Percentiles rank a stretch among this genome's conserved stretches.
Evolutionary conservation across 2,113 vertebrate species (phyloP).

Genomic region (Alligator sinensis): DNA sequence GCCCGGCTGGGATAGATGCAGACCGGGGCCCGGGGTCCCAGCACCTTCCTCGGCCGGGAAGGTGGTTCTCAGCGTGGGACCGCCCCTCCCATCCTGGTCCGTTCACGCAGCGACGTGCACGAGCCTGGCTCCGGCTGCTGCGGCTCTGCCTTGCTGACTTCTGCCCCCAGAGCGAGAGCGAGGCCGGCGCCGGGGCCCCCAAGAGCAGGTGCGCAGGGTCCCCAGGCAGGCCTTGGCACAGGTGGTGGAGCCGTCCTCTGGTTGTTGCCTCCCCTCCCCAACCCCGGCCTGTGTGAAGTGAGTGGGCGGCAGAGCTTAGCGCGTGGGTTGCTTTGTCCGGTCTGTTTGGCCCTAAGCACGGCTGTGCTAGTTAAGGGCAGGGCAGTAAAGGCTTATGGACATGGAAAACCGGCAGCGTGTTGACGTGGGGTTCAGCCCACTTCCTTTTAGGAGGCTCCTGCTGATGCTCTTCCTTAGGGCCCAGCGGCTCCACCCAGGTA

Average conservation of each 20-base stretch:
- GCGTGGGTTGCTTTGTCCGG: background rate
- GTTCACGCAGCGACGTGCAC: too few species aligned
- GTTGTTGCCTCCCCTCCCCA: too few species aligned
- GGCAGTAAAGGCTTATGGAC: background rate
- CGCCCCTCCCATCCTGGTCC: too few species aligned
- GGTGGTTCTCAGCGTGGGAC: background rate
- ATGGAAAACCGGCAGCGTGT: background rate
- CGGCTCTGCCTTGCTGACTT: too few species aligned
- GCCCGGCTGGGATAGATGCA: background rate
- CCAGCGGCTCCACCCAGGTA: background rate
- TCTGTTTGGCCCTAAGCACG: background rate
- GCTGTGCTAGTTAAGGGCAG: background rate
- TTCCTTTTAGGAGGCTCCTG: background rate
- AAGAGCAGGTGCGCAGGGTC: too few species aligned
- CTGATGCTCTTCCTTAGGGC: background rate
- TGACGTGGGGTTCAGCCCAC: background rate
- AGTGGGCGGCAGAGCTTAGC: background rate
- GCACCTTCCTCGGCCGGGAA: background rate
- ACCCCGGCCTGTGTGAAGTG: too few species aligned
- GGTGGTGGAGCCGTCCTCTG: too few species aligned
- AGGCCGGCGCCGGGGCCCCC: too few species aligned
- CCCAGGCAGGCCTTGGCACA: too few species aligned
- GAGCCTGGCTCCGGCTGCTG: too few species aligned
- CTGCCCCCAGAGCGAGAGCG: too few species aligned
- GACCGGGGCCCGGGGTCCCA: too few species aligned